Percentiles rank a stretch among this genome's conserved stretches.
Evolutionary conservation across 2,888 invertebrate genomes (phyloP).

Genomic region (Cartodere bifasciata): DNA sequence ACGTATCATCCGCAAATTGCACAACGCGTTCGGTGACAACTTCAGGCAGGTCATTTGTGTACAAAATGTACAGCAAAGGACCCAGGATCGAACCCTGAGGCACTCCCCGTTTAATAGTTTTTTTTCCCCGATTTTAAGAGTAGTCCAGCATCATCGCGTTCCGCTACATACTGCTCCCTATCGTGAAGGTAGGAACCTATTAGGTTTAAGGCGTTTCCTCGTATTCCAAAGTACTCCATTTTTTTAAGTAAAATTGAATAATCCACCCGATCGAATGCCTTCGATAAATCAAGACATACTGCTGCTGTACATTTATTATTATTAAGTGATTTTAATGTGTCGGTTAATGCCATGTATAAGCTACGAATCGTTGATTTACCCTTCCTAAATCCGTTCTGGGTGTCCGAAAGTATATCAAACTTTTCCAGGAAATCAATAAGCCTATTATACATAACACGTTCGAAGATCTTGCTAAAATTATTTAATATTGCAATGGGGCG

Average conservation of each 20-base stretch:
- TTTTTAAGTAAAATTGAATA: neutral
- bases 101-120: too few species aligned
- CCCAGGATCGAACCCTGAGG: too few species aligned
- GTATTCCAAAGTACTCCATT: conserved; percentile 2
- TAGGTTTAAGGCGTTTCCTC: neutral
- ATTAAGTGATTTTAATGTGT: neutral
- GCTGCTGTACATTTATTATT: neutral
- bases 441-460: conserved; percentile 1
- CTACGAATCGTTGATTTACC: conserved; percentile 1
- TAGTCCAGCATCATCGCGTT: too few species aligned
- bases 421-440: conserved; percentile 2
- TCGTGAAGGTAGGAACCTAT: neutral
- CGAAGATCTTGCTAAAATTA: conserved; percentile 2
- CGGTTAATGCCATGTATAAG: conserved; percentile 3
- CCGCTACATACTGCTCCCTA: conserved; percentile 1
- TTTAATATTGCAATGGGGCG: conserved; percentile 3
- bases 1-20: too few species aligned
- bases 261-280: conserved; percentile 2
- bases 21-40: too few species aligned
- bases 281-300: neutral
- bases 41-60: too few species aligned
- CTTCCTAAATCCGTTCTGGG: conserved; percentile 4
- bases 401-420: neutral
- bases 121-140: too few species aligned
- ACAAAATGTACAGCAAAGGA: too few species aligned